Evolutionary conservation across 2,888 invertebrate genomes (phyloP).

Genomic region (Drosophila mettleri): DNA sequence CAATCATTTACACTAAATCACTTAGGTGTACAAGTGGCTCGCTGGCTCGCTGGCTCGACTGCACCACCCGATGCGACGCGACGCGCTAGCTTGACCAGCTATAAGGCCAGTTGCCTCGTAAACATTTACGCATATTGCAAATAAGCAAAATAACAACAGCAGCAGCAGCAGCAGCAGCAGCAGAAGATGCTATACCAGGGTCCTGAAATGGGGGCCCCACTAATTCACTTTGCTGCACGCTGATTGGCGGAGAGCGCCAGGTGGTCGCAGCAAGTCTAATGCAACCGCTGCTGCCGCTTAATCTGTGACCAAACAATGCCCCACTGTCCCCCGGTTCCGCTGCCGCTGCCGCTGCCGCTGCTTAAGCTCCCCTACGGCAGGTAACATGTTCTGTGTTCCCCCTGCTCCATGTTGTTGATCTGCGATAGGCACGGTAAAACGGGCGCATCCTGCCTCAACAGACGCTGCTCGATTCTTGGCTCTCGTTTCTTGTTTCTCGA

Average conservation of each 20-base stretch:
- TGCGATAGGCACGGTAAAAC: conserved; percentile 39
- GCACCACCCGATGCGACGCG: conserved; percentile 8
- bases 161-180: conserved; percentile 8
- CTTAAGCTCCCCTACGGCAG: neutral
- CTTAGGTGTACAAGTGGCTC: conserved; percentile 78
- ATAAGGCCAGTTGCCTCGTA: conserved; percentile 60
- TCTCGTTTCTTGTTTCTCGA: conserved; percentile 2
- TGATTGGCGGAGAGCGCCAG: conserved; percentile 83
- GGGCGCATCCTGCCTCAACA: conserved; percentile 44
- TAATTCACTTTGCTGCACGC: conserved; percentile 80
- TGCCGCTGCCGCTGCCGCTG: no score
- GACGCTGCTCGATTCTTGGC: conserved; percentile 1
- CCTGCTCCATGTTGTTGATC: conserved; percentile 20
- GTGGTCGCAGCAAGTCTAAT: conserved; percentile 81
- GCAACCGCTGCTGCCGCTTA: conserved; percentile 50
- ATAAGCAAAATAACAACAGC: conserved; percentile 61
- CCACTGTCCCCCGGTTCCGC: no score
- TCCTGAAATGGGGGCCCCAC: conserved; percentile 52
- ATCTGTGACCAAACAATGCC: no score
- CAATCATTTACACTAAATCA: conserved; percentile 81
- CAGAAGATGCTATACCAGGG: conserved; percentile 25
- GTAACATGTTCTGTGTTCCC: conserved; percentile 43
- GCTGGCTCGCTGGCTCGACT: neutral
- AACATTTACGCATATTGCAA: conserved; percentile 80
- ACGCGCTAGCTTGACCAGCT: conserved; percentile 4